These are phyloP conservation scores for Benitochromis conjunctus DNA, from an alignment of 2,113 vertebrate species.

Conservation along the genomic window DNA sequence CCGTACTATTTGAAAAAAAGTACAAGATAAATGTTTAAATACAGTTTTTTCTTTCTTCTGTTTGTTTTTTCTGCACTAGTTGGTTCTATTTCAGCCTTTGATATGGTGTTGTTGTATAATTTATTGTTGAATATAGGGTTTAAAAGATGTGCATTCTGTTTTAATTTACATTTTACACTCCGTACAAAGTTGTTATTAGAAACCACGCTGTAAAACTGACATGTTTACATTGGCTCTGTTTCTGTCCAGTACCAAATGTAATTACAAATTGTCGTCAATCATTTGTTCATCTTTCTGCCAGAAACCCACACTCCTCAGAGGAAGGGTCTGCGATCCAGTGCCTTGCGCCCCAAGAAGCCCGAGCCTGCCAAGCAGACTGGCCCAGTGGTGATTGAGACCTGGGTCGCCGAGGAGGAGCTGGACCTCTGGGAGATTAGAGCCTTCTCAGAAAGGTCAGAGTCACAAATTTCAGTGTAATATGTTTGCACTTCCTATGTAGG, in stretches of 20 bases:
- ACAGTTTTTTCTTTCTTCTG: background rate
- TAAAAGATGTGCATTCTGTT: background rate
- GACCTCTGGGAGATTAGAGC: slow-evolving; percentile 99
- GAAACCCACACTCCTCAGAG: slow-evolving; percentile 92
- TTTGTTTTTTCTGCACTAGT: background rate
- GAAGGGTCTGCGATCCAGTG: slow-evolving; percentile 86
- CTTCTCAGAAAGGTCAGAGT: slow-evolving; percentile 91
- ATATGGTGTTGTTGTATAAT: background rate
- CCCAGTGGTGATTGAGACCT: slow-evolving; percentile 96
- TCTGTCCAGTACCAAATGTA: background rate
- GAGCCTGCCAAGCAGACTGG: slow-evolving; percentile 96
- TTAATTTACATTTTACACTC: background rate
- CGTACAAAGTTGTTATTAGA: background rate
- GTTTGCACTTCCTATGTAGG: background rate
- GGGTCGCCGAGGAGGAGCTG: slow-evolving; percentile 96
- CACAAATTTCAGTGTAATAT: background rate
- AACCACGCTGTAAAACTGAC: background rate
- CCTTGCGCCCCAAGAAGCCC: slow-evolving; percentile 92
- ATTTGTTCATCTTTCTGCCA: slow-evolving; percentile 40
- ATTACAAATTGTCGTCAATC: background rate
- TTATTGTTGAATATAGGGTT: background rate
- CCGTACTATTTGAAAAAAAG: background rate
- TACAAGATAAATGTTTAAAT: background rate
- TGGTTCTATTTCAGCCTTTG: background rate
- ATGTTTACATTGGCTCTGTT: background rate